Evolutionary conservation across 2,113 vertebrate genomes (phyloP), one percentile per base, ranked within the genome.

Genomic region (Eupsittula cactorum): DNA sequence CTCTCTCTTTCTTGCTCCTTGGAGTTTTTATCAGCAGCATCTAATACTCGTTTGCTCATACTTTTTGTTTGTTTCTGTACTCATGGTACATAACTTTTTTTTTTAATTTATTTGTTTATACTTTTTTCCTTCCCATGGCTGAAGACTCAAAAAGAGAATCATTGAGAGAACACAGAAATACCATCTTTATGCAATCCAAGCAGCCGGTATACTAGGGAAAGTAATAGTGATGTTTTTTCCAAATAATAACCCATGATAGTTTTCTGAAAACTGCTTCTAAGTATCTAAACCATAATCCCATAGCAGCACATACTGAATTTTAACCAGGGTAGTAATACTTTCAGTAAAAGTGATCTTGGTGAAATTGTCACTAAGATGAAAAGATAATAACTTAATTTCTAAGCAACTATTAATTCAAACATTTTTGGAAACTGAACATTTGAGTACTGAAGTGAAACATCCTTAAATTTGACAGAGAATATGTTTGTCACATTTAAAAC

Each of bases 1-100:
- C 35, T 13, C 16, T 49, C 18, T 75, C 28, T 83, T 71, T 60
- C 13, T 77, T 44, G 4, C 9, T 64, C 9, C 18, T 78, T 82
- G 23, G 19, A 35, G 13, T 64, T 60, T 81, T 81, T 62, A 31
- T 70, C n/a, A 60, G 46, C 10, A 70, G 2, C 7, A 28, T 3
- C 6, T 47, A 35, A 23, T 80, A 15, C 19, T 69, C 35, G 1
- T 67, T 81, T 82, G 10, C 10, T 78, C 13, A 27, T 63, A 6
- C 4, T 82, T 13, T 33, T 75, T 70, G 0, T 29, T 81, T 84
- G 13, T 70, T 78, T 86, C 37, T 81, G 13, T 44, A 44, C 27
- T 70, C 6, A 18, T 0, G 7, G 4, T 44, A 8, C 5, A 47
- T 25, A 2, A 8, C 3, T 53, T 35, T 59, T 31, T 42, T 7